Conservation (phyloP, 2,797 vertebrate genomes). For the Crocidura indochinensis region DNA sequence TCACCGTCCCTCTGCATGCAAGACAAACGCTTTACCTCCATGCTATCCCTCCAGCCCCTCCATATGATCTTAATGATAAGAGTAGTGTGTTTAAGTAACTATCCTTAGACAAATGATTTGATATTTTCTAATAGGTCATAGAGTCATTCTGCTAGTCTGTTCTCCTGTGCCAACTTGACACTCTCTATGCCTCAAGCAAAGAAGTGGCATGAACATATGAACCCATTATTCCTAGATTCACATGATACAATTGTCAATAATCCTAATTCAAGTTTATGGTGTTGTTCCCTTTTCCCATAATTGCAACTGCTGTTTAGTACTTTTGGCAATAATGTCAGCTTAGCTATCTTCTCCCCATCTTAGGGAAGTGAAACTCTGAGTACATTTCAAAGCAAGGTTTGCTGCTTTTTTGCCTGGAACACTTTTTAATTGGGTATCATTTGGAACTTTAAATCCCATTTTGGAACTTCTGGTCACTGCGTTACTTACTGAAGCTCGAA, state of each 20-base stretch:
- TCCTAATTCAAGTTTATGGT: constrained; percentile 83
- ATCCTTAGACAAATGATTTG: constrained; percentile 57
- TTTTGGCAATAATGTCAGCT: constrained; percentile 51
- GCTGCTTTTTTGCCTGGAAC: constrained; percentile 89
- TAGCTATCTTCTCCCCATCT: constrained; percentile 74
- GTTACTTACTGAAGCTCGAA: constrained; percentile 83
- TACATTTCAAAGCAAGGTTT: constrained; percentile 87
- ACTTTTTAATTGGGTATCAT: constrained; percentile 90
- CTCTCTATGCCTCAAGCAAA: constrained; percentile 76
- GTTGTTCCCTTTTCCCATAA: constrained; percentile 77
- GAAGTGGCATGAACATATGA: constrained; percentile 75
- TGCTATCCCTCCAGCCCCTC: background rate
- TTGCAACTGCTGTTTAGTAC: constrained; percentile 81
- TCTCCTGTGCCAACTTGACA: constrained; percentile 31
- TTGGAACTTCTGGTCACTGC: constrained; percentile 88
- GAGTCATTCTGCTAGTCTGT: constrained; percentile 7
- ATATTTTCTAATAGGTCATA: constrained; percentile 56
- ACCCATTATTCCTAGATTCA: constrained; percentile 76
- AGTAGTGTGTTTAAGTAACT: constrained; percentile 20
- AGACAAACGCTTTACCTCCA: no score
- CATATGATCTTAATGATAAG: constrained; percentile 21
- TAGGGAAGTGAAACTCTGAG: constrained; percentile 84
- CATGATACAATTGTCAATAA: constrained; percentile 80
- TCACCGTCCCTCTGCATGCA: no score
- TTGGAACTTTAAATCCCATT: constrained; percentile 88